A percentile compares a stretch with the other conserved stretches of the same genome.
Evolutionary conservation across 2,888 invertebrate species (phyloP).

Genomic region (Hyposoter dolosus): DNA sequence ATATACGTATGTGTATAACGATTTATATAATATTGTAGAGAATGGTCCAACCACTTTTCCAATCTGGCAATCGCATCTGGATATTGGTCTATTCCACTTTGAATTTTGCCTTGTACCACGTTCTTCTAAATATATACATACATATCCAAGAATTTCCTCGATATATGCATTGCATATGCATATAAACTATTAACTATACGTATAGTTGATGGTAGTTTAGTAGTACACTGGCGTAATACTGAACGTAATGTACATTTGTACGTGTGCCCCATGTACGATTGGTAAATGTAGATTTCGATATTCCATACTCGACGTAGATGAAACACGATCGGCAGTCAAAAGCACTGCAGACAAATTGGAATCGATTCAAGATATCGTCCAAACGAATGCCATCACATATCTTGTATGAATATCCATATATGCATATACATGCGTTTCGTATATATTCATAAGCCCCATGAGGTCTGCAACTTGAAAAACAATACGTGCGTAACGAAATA

Average conservation of each 20-base stretch:
- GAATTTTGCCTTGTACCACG: constrained; percentile 33
- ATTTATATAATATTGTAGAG: constrained; percentile 22
- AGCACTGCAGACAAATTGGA: constrained; percentile 67
- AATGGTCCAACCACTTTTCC: constrained; percentile 52
- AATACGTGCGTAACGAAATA: neutral
- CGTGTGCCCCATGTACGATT: constrained; percentile 16
- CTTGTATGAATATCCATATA: constrained; percentile 21
- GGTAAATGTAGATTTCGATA: constrained; percentile 40
- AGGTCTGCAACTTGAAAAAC: constrained; percentile 7
- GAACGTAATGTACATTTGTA: constrained; percentile 27
- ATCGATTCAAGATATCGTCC: constrained; percentile 59
- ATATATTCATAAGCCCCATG: constrained; percentile 9
- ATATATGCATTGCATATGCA: neutral
- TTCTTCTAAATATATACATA: neutral
- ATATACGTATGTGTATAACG: neutral
- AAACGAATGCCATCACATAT: constrained; percentile 32
- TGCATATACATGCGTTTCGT: neutral
- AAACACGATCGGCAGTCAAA: constrained; percentile 64
- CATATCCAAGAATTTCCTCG: neutral
- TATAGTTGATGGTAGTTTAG: constrained; percentile 17
- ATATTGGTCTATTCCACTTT: constrained; percentile 50
- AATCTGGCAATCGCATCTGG: constrained; percentile 59
- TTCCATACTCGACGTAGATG: constrained; percentile 36
- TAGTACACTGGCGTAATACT: constrained; percentile 13
- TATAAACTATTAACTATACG: constrained; percentile 25